These are phyloP conservation scores for Mythimna vitellina DNA, from an alignment of 2,888 invertebrate species.

Conservation along the genomic window DNA sequence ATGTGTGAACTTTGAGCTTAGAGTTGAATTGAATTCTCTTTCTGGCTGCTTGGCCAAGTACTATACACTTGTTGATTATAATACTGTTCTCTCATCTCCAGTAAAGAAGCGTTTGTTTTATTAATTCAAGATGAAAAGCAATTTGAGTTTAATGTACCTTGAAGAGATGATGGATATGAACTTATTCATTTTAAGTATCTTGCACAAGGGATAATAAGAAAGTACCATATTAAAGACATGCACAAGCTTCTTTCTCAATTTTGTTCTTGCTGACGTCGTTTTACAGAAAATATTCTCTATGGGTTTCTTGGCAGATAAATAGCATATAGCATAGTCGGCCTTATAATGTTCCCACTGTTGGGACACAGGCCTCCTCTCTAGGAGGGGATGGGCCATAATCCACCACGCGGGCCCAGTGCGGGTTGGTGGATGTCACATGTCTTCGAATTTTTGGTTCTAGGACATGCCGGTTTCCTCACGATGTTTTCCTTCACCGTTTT, in stretches of 20 bases:
- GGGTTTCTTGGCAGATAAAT: constrained; percentile 44
- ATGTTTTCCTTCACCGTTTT: too few relatives aligned
- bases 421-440: too few relatives aligned
- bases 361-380: too few relatives aligned
- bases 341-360: too few relatives aligned
- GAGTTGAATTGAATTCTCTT: constrained; percentile 43
- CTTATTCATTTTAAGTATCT: constrained; percentile 6
- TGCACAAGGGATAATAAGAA: constrained; percentile 22
- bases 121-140: constrained; percentile 36
- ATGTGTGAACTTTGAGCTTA: constrained; percentile 40
- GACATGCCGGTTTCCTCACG: too few relatives aligned
- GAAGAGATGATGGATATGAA: constrained; percentile 32
- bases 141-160: constrained; percentile 43
- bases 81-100: constrained; percentile 13
- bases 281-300: constrained; percentile 32
- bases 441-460: too few relatives aligned
- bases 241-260: not conserved
- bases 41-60: constrained; percentile 15
- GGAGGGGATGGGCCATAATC: too few relatives aligned
- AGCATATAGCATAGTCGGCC: too few relatives aligned
- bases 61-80: constrained; percentile 25
- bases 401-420: too few relatives aligned
- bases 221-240: constrained; percentile 19
- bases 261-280: constrained; percentile 19
- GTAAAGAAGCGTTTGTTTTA: constrained; percentile 36